These are phyloP conservation scores for Mesitornis unicolor DNA, from an alignment of 2,113 vertebrate species.

Conservation along the genomic window DNA sequence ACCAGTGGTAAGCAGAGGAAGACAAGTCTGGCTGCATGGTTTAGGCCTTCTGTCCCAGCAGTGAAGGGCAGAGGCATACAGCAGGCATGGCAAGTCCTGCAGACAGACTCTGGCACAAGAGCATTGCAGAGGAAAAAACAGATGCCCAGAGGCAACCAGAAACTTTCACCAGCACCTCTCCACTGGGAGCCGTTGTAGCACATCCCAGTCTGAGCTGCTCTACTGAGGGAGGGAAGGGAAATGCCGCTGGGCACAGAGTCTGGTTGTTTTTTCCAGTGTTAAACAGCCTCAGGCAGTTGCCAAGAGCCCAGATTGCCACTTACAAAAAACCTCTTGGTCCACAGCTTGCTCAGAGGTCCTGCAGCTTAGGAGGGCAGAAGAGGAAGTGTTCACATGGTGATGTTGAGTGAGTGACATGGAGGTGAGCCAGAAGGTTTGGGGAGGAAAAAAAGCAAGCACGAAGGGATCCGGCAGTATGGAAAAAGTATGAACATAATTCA, in stretches of 20 bases:
- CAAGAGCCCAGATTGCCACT: not conserved
- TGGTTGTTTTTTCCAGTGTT: not conserved
- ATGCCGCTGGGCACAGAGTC: no score
- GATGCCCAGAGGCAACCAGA: not conserved
- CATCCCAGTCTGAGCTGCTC: not conserved
- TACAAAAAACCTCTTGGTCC: not conserved
- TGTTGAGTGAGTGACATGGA: not conserved
- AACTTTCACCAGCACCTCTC: not conserved
- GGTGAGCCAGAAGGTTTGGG: not conserved
- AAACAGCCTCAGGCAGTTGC: not conserved
- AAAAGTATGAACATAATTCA: not conserved
- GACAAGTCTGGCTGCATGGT: not conserved
- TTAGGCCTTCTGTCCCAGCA: not conserved
- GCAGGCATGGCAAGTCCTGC: not conserved
- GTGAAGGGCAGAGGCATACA: not conserved
- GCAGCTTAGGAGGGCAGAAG: not conserved
- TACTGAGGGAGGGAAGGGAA: not conserved
- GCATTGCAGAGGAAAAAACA: not conserved
- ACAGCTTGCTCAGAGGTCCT: not conserved
- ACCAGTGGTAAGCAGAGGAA: not conserved
- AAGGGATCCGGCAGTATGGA: rapidly evolving
- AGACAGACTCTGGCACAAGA: not conserved
- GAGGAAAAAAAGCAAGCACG: not conserved
- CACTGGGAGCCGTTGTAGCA: not conserved
- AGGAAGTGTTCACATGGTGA: not conserved